A percentile compares a stretch with the other conserved stretches of the same genome.
Evolutionary conservation across 2,113 vertebrate genomes (phyloP).

Genomic region (Columba janthina): DNA sequence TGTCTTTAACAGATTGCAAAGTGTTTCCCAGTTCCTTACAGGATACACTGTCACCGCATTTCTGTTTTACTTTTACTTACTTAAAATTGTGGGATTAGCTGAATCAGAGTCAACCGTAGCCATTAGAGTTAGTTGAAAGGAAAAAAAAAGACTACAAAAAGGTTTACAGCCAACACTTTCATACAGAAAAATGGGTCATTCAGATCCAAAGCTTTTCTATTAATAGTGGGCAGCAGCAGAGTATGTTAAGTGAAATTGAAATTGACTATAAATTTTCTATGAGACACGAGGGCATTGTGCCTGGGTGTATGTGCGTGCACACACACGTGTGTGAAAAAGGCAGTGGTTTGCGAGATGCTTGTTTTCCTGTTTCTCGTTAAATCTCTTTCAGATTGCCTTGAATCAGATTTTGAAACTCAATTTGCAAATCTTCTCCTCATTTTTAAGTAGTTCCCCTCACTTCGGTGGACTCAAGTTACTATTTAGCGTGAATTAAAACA

Average conservation of each 20-base stretch:
- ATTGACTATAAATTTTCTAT: background rate
- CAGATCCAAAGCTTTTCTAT: background rate
- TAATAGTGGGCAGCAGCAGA: background rate
- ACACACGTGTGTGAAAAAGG: accelerated
- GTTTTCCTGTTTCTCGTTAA: background rate
- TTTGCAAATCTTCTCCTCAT: background rate
- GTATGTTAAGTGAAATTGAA: background rate
- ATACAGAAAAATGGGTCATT: background rate
- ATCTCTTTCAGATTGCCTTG: background rate
- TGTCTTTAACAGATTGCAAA: background rate
- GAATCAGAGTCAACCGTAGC: background rate
- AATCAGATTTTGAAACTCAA: background rate
- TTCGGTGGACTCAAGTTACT: background rate
- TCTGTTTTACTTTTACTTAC: background rate
- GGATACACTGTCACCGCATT: background rate
- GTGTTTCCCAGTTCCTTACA: background rate
- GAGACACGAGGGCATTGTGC: background rate
- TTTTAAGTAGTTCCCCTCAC: background rate
- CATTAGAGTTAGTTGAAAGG: background rate
- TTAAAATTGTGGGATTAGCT: background rate
- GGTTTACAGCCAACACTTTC: background rate
- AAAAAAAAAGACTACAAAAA: background rate
- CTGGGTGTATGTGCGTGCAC: accelerated
- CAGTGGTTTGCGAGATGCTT: background rate
- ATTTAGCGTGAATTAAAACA: background rate